Percentiles rank a stretch among this genome's conserved stretches.
Evolutionary conservation across 2,113 vertebrate genomes (phyloP).

Genomic region (Montifringilla adamsi): DNA sequence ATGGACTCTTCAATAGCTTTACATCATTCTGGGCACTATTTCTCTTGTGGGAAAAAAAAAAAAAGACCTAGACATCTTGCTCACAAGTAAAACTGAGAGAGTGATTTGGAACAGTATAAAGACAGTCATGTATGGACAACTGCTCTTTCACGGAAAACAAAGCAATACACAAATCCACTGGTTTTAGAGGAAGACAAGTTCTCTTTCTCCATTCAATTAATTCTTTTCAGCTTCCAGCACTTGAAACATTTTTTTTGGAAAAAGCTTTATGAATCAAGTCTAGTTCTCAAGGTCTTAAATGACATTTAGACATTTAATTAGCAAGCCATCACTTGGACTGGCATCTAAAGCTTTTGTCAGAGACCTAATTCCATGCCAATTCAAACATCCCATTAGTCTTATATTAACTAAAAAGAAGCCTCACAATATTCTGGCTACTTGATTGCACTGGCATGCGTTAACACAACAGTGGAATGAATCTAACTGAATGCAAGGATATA

Average conservation of each 20-base stretch:
- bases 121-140: conserved; percentile 42
- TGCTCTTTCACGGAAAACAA: conserved; percentile 65
- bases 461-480: background rate
- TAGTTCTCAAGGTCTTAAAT: conserved; percentile 70
- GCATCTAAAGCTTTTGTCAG: conserved; percentile 58
- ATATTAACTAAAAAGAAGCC: conserved; percentile 37
- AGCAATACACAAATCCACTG: conserved; percentile 47
- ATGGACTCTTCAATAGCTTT: background rate
- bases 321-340: conserved; percentile 58
- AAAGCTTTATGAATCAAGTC: conserved; percentile 47
- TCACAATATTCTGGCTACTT: conserved; percentile 12
- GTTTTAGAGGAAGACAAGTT: conserved; percentile 52
- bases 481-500: background rate
- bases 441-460: background rate
- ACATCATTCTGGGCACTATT: background rate
- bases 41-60: background rate
- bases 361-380: conserved; percentile 50
- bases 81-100: background rate
- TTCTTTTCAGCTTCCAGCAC: conserved; percentile 63
- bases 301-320: conserved; percentile 72
- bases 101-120: conserved; percentile 33
- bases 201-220: conserved; percentile 45
- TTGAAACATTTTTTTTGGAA: conserved; percentile 63
- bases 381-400: conserved; percentile 46
- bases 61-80: background rate